These are phyloP conservation scores for Geodia barretti DNA, from an alignment of 37 sponge, comb jelly and placozoan species.

Conservation along the genomic window DNA sequence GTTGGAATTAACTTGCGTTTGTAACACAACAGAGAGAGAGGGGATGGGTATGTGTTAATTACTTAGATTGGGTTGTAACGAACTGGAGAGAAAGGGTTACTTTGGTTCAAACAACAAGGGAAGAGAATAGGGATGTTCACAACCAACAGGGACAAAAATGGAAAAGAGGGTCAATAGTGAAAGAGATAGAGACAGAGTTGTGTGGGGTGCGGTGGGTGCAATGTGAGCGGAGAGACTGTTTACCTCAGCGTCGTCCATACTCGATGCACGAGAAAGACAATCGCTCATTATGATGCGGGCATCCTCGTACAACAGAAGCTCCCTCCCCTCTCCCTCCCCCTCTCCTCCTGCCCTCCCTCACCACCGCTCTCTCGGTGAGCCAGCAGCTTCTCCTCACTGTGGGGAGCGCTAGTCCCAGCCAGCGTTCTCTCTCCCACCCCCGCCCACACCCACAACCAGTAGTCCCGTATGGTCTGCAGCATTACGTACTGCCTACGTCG, in stretches of 20 bases:
- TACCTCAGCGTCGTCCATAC: constrained; percentile 10
- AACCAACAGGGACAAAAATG: too few species aligned
- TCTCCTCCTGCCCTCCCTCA: not conserved
- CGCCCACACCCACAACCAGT: constrained; percentile 44
- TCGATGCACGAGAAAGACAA: constrained; percentile 44
- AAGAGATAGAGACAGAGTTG: too few species aligned
- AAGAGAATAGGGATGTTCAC: not conserved
- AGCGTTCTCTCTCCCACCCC: constrained; percentile 20
- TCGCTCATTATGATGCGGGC: constrained; percentile 44
- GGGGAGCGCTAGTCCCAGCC: constrained; percentile 34
- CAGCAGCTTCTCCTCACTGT: not conserved
- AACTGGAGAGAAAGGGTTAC: too few species aligned
- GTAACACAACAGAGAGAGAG: too few species aligned
- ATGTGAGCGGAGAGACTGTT: not conserved
- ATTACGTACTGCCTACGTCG: too few species aligned
- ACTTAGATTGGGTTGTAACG: too few species aligned
- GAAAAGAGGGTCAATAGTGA: too few species aligned
- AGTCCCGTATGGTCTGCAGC: not conserved
- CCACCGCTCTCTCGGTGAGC: not conserved
- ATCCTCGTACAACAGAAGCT: constrained; percentile 18
- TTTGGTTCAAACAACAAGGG: too few species aligned
- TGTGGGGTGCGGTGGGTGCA: too few species aligned
- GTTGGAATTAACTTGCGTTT: too few species aligned
- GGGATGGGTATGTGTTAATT: too few species aligned
- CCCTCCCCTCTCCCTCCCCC: not conserved